Base-by-base conservation (phyloP, 2,888 invertebrate genomes). In the Phrixothrix hirtus region DNA sequence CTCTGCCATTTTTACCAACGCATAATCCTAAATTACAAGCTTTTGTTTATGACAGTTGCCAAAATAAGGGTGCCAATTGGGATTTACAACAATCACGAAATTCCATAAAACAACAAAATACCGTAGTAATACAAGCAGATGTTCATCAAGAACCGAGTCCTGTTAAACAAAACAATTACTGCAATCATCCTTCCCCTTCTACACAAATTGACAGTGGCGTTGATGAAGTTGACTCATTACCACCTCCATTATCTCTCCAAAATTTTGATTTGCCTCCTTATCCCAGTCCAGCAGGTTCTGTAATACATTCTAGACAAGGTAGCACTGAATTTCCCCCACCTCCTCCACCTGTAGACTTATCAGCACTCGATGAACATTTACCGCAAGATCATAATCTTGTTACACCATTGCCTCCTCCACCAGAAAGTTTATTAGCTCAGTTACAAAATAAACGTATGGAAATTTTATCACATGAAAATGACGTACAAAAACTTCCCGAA, bases 301-400 rank as follows among this genome's bases (percentile, higher is more conserved):
- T 83, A 0, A 82, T 86, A 44, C 92, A 92, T 73, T 92, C 92
- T 1, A 79, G 92, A 36, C 92, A 92, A 73, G 85, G 89, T 0
- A 92, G 92, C 72, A 92, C 92, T 75, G 92, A 93, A 65, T 92
- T 93, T 65, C 92, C 92, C 36, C 92, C 92, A 2, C 91, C 91
- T n/a, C 92, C 92, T 0, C 87, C 89, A 1, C 87, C 87, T 0
- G 80, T 88, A 35, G 88, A 89, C 58, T 76, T 88, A 55, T 83
- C 82, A 13, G 82, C 84, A 0, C 74, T 86, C 0, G 83, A 84
- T 51, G 83, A 85, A 57, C 82, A 85, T 43, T 59, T 72, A 32
- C 64, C 65, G 21, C 27, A 2, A 2, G 26, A 42, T 31, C 46
- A 71, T 67, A 1, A 55, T 72, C 4, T 44, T 50, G 10, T 42